These are phyloP conservation scores for Sycophila sp. DNA, from an alignment of 1,140 invertebrate species.

Conservation along the genomic window DNA sequence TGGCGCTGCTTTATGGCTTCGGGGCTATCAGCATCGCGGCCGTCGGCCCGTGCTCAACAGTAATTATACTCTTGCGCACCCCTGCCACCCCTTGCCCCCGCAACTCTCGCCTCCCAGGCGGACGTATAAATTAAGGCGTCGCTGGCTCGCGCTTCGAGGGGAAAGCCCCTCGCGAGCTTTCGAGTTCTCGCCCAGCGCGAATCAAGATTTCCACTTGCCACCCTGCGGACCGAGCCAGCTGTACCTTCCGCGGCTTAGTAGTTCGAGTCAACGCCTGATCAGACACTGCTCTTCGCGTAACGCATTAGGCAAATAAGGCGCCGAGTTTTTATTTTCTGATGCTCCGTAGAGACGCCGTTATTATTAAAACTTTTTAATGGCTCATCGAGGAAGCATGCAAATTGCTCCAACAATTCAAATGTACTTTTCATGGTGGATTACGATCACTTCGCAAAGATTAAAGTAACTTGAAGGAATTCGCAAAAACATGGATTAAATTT, in stretches of 20 bases:
- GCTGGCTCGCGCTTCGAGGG: slow-evolving; percentile 15
- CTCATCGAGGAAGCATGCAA: no score
- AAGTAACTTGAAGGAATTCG: no score
- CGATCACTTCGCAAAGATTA: no score
- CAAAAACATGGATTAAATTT: no score
- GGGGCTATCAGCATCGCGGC: slow-evolving; percentile 23
- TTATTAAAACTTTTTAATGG: no score
- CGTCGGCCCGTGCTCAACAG: background rate
- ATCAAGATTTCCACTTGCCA: slow-evolving; percentile 7
- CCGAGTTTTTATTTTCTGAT: background rate
- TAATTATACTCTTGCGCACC: slow-evolving; percentile 23
- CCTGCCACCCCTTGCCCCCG: background rate
- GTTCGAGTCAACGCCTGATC: slow-evolving; percentile 19
- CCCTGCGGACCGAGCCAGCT: background rate
- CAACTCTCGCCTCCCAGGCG: background rate
- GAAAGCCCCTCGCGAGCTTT: slow-evolving; percentile 34
- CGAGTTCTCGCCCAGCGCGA: slow-evolving; percentile 3
- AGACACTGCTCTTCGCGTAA: background rate
- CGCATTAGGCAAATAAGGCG: slow-evolving; percentile 7
- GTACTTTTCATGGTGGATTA: no score
- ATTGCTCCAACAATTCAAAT: no score
- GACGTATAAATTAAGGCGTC: slow-evolving; percentile 29
- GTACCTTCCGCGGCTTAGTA: background rate
- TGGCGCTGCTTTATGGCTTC: slow-evolving; percentile 18
- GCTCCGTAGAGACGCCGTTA: no score